A percentile compares a stretch with the other conserved stretches of the same genome.
phyloP scores from a whole-genome alignment of 2,888 invertebrate genomes.

The Apeira syringaria region DNA sequence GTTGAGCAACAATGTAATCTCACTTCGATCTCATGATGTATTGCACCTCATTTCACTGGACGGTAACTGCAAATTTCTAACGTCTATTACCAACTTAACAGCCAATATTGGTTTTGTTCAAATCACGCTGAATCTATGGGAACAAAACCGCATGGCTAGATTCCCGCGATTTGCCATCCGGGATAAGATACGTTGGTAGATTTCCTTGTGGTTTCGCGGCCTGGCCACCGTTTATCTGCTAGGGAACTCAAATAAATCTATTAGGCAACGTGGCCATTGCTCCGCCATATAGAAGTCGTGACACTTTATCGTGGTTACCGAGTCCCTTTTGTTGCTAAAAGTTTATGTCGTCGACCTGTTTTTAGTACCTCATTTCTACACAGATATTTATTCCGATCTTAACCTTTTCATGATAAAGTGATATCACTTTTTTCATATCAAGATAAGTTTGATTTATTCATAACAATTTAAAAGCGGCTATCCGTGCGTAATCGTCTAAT shows the following conservation, averaged over 20 bases:
- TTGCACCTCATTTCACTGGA: constrained; percentile 72
- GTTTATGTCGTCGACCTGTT: constrained; percentile 49
- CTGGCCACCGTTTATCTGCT: constrained; percentile 70
- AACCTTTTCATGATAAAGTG: constrained; percentile 28
- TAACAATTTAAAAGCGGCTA: constrained; percentile 9
- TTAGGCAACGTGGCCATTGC: constrained; percentile 61
- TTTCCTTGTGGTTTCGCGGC: constrained; percentile 78
- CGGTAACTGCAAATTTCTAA: constrained; percentile 39
- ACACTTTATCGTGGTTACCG: constrained; percentile 62
- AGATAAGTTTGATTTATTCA: constrained; percentile 27
- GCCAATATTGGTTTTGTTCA: constrained; percentile 77
- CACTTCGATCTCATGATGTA: constrained; percentile 65
- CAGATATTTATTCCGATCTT: constrained; percentile 21
- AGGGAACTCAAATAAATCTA: constrained; percentile 73
- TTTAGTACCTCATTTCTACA: constrained; percentile 22
- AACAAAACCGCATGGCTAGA: constrained; percentile 71
- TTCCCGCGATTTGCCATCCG: constrained; percentile 69
- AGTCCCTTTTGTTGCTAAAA: constrained; percentile 49
- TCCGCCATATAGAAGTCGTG: constrained; percentile 69
- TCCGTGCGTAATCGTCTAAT: constrained; percentile 41
- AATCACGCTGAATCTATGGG: constrained; percentile 71
- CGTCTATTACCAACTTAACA: constrained; percentile 60
- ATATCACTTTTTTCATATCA: constrained; percentile 10
- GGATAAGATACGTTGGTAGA: constrained; percentile 74
- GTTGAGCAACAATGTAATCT: constrained; percentile 76